Evolutionary conservation across 2,113 vertebrate species (phyloP).

Genomic region (Erythrocebus patas): DNA sequence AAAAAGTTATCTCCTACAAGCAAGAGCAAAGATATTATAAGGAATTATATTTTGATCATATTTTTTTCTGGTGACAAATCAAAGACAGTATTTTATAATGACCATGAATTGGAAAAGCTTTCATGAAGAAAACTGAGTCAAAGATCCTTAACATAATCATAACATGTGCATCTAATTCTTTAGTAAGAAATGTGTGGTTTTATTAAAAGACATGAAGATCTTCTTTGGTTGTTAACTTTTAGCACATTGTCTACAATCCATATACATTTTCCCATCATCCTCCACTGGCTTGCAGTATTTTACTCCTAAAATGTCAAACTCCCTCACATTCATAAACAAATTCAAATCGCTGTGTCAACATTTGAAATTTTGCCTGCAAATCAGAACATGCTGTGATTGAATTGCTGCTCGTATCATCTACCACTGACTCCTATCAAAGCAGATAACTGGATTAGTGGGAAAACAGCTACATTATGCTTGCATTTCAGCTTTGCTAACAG

Average conservation of each 20-base stretch:
- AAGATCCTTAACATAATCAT: background rate
- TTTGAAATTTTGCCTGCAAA: constrained; percentile 78
- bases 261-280: background rate
- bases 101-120: background rate
- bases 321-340: constrained; percentile 77
- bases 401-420: constrained; percentile 77
- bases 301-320: constrained; percentile 46
- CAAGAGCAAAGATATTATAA: background rate
- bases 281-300: constrained; percentile 47
- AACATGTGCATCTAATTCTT: constrained; percentile 34
- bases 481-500: constrained; percentile 78
- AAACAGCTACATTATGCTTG: constrained; percentile 76
- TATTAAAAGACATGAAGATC: background rate
- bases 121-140: background rate
- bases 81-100: background rate
- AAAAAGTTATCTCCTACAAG: background rate
- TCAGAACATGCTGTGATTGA: constrained; percentile 76
- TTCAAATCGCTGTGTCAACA: constrained; percentile 75
- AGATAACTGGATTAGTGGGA: constrained; percentile 79
- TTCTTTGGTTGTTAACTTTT: constrained; percentile 61
- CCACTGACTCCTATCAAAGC: constrained; percentile 80
- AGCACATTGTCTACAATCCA: background rate
- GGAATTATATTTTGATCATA: background rate
- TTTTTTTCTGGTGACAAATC: background rate
- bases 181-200: background rate